Percentiles rank a stretch among this genome's conserved stretches.
phyloP scores from a whole-genome alignment of 2,113 vertebrate species.

The Gobiocypris rarus region DNA sequence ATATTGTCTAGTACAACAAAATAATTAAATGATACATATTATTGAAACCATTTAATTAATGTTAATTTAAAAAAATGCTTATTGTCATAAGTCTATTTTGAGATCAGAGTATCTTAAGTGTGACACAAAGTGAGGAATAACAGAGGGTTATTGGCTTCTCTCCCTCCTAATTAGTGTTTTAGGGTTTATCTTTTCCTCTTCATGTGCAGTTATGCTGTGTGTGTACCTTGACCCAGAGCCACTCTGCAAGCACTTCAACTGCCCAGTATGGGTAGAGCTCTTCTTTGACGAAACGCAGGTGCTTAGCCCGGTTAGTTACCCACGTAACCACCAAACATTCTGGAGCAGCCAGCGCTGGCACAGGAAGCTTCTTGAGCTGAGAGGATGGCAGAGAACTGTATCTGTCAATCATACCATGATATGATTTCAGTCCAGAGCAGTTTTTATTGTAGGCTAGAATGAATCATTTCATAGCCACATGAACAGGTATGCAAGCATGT shows the following conservation, averaged over 20 bases:
- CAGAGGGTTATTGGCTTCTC: not conserved
- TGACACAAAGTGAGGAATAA: no score
- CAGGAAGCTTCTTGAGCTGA: conserved; percentile 86
- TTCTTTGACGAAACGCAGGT: conserved; percentile 85
- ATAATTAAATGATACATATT: no score
- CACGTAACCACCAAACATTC: conserved; percentile 88
- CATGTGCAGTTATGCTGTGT: not conserved
- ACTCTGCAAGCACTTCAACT: conserved; percentile 82
- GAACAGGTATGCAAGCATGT: not conserved
- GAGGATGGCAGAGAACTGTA: conserved; percentile 83
- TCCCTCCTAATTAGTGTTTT: not conserved
- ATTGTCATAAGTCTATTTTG: no score
- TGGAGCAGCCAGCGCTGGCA: conserved; percentile 80
- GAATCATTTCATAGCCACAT: not conserved
- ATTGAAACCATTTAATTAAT: no score
- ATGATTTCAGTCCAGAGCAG: not conserved
- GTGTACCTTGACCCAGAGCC: conserved; percentile 96
- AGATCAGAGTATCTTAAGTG: no score
- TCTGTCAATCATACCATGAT: conserved; percentile 65
- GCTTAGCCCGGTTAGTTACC: conserved; percentile 94
- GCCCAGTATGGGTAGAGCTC: conserved; percentile 94
- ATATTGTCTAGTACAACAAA: no score
- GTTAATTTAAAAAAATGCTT: no score
- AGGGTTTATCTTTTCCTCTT: not conserved
- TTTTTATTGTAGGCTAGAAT: not conserved